Percentiles rank a stretch among this genome's conserved stretches.
Conservation (phyloP, 1,140 invertebrate genomes). For the Hypsibius dujardini region DNA sequence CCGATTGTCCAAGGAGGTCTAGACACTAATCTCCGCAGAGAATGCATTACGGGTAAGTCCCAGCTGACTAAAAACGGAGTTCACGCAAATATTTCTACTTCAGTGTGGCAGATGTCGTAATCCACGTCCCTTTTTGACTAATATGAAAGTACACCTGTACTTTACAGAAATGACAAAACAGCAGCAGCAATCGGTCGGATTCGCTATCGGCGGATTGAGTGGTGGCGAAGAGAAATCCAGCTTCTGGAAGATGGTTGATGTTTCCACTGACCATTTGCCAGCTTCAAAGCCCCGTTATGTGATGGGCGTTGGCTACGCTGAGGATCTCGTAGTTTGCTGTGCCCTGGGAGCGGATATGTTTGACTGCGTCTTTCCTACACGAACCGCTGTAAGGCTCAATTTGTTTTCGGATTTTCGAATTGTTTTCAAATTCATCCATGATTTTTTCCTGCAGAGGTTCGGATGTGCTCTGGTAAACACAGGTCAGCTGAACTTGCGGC, state of each 20-base stretch:
- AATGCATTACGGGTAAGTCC: slow-evolving; percentile 45
- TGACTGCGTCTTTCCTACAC: slow-evolving; percentile 66
- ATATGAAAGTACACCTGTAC: too few species aligned
- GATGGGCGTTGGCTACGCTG: slow-evolving; percentile 89
- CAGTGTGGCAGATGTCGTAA: slow-evolving; percentile 17
- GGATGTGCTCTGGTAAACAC: slow-evolving; percentile 67
- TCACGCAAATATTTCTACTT: background rate
- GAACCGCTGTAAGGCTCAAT: slow-evolving; percentile 26
- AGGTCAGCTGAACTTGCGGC: slow-evolving; percentile 68
- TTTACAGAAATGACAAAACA: background rate
- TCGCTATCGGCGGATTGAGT: slow-evolving; percentile 37
- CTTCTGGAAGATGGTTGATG: slow-evolving; percentile 85
- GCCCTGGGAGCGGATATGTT: slow-evolving; percentile 97
- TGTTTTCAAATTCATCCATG: slow-evolving; percentile 17
- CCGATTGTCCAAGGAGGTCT: slow-evolving; percentile 94
- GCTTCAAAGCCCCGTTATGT: slow-evolving; percentile 78
- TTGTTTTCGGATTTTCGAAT: background rate
- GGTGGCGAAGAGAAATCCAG: slow-evolving; percentile 89
- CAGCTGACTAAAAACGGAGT: slow-evolving; percentile 18
- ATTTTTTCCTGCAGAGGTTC: slow-evolving; percentile 57
- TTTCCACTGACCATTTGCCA: slow-evolving; percentile 69
- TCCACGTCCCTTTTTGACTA: background rate
- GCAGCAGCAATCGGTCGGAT: background rate
- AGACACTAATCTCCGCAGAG: slow-evolving; percentile 52
- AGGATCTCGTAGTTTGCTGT: slow-evolving; percentile 84